phyloP scores from a whole-genome alignment of 2,797 vertebrate species.

The Numenius phaeopus region DNA sequence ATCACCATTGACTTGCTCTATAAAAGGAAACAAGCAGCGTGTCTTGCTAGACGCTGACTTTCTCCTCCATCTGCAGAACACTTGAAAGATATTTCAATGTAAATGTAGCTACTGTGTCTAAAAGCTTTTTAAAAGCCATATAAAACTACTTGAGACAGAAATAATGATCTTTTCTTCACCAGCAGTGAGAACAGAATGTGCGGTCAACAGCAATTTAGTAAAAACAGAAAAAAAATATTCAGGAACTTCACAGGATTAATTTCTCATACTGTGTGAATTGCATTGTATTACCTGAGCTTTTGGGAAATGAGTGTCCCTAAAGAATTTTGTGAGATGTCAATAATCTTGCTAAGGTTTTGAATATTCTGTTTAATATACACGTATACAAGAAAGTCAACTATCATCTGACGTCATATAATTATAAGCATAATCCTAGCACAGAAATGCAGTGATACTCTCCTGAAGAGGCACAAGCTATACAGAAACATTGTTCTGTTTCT shows the following conservation, averaged over 20 bases:
- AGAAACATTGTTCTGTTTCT: neutral
- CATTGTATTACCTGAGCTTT: neutral
- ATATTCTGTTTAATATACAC: neutral
- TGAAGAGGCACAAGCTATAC: neutral
- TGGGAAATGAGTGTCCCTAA: neutral
- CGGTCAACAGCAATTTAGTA: neutral
- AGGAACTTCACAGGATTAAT: neutral
- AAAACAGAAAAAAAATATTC: neutral
- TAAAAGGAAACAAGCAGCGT: neutral
- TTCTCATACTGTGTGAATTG: neutral
- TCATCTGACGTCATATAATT: neutral
- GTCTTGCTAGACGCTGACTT: neutral
- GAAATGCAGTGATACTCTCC: neutral
- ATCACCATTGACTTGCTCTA: neutral
- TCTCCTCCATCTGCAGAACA: neutral
- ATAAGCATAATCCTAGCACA: neutral
- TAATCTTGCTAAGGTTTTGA: neutral
- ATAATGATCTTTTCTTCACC: neutral
- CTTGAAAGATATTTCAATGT: neutral
- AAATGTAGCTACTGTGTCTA: neutral
- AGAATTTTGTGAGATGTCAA: neutral
- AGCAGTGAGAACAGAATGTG: neutral
- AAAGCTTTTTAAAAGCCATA: conserved; percentile 41
- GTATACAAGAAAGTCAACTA: neutral
- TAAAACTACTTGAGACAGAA: conserved; percentile 24